A percentile compares a stretch with the other conserved stretches of the same genome.
Evolutionary conservation across 2,888 invertebrate genomes (phyloP).

Genomic region (Chloromyia formosa): DNA sequence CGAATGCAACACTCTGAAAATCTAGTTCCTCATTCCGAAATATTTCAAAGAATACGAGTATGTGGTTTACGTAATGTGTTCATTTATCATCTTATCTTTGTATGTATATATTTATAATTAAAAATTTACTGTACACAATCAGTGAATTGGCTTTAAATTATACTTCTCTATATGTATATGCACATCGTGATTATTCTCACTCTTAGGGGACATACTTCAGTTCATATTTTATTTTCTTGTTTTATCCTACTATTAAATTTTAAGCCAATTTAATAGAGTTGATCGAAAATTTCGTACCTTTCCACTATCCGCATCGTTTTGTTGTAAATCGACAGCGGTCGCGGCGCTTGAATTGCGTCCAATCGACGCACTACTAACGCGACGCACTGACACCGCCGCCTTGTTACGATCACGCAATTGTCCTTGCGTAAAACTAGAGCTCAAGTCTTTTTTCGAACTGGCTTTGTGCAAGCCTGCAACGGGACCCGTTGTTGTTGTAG

Average conservation of each 20-base stretch:
- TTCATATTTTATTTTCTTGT: neutral
- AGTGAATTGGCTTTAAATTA: slow-evolving; percentile 29
- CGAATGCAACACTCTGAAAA: too few relatives aligned
- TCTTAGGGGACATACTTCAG: too few relatives aligned
- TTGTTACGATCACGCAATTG: slow-evolving; percentile 53
- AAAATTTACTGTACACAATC: neutral
- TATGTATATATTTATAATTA: neutral
- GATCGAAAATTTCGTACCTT: slow-evolving; percentile 65
- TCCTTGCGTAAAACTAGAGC: slow-evolving; percentile 51
- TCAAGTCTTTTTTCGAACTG: slow-evolving; percentile 52
- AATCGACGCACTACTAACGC: slow-evolving; percentile 63
- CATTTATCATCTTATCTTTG: neutral
- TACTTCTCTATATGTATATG: neutral
- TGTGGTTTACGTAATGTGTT: neutral
- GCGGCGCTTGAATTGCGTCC: slow-evolving; percentile 50
- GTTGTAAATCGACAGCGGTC: slow-evolving; percentile 50
- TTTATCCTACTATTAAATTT: slow-evolving; percentile 56
- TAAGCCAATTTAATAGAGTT: slow-evolving; percentile 64
- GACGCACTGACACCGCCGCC: slow-evolving; percentile 53
- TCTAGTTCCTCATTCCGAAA: neutral
- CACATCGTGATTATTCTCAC: neutral
- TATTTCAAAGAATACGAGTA: slow-evolving; percentile 14
- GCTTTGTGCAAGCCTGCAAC: slow-evolving; percentile 43
- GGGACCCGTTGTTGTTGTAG: slow-evolving; percentile 30
- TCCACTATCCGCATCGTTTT: slow-evolving; percentile 61